A percentile compares a stretch with the other conserved stretches of the same genome.
Evolutionary conservation across 1,140 invertebrate species (phyloP).

Genomic region (Bombus consobrinus): DNA sequence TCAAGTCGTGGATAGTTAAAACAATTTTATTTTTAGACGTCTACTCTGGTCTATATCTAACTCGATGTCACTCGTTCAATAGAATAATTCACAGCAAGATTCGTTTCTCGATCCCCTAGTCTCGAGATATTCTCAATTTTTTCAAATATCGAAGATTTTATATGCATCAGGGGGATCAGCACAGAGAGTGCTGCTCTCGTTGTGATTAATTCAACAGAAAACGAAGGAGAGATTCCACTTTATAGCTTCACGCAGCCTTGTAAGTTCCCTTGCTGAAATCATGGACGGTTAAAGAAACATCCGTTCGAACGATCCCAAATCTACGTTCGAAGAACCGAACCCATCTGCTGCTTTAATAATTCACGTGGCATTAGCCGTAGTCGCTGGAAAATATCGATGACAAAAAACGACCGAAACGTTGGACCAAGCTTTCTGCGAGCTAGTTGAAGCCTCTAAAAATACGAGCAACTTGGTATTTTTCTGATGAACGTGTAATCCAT

Average conservation of each 20-base stretch:
- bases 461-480: background rate
- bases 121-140: background rate
- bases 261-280: background rate
- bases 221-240: background rate
- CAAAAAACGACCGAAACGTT: background rate
- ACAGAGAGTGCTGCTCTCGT: too few relatives aligned
- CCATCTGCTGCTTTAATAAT: slow-evolving; percentile 12
- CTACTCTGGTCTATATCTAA: too few relatives aligned
- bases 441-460: background rate
- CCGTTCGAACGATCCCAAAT: background rate
- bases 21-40: too few relatives aligned
- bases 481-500: slow-evolving; percentile 27
- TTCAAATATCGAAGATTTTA: background rate
- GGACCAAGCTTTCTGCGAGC: background rate
- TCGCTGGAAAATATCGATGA: background rate
- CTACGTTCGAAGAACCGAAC: background rate
- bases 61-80: background rate
- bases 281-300: slow-evolving; percentile 4
- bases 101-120: background rate
- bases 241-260: background rate
- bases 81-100: background rate
- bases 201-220: background rate
- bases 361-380: background rate
- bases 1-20: too few relatives aligned
- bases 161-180: too few relatives aligned